Base-by-base conservation (phyloP, 2,113 vertebrate genomes). In the Hippocampus abdominalis region DNA sequence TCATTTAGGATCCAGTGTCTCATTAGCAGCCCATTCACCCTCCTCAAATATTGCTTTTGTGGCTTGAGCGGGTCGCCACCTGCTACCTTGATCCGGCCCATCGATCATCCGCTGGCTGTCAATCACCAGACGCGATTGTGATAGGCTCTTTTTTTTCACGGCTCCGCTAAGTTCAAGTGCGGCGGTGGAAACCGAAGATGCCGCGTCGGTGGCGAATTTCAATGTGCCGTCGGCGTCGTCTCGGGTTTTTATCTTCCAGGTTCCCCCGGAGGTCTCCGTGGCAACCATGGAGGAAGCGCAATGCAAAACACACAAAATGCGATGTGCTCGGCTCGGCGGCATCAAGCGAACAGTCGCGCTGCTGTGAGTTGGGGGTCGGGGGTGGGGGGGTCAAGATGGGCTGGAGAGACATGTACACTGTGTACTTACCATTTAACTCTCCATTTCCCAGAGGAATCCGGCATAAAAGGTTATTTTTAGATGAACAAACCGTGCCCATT, bases 1-100 rank as follows among this genome's bases (percentile, higher is more conserved):
- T 88, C 83, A 77, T 88, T 89, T 89, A 68, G 89, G 87, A 87
- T 92, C 90, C 79, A 49, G 12, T 91, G 84, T 89, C 89, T 87
- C 87, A 90, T 90, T 90, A 91, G 79, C 25, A 70, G 39, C 21
- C 78, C 51, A 64, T 84, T 86, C 82, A 75, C 79, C 76, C 25
- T 69, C 75, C 82, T 83, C 69, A 64, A 64, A 77, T 84, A 84
- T 81, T 84, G 81, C 75, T 66, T 77, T 66, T 60, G 79, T 72
- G 74, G 78, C 74, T 72, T 67, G 59, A 64, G 48, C 4, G 10
- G 66, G 48, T 71, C 48, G 18, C 53, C 42, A 23, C 66, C 63
- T 25, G 49, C 71, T 51, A 53, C 74, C 68, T 74, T 67, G 71
- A 18, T 27, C 44, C 11, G 21, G 79, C 71, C 56, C 12, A 54